phyloP scores from a whole-genome alignment of 2,113 vertebrate genomes.

The Actenoides lindsayi region DNA sequence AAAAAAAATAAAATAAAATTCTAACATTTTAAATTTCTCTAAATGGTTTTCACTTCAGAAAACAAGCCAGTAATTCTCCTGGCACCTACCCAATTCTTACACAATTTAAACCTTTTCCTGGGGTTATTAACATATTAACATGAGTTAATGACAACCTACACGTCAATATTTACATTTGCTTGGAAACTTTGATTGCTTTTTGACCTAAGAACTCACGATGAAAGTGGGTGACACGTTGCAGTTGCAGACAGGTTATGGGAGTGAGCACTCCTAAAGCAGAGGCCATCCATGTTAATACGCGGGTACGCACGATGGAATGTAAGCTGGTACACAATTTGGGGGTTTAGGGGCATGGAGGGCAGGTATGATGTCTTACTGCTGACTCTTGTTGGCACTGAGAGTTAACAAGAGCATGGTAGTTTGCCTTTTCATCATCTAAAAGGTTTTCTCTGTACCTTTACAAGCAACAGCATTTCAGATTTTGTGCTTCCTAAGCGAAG shows the following conservation, averaged over 20 bases:
- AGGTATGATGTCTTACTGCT: background rate
- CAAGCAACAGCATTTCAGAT: background rate
- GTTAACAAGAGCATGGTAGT: background rate
- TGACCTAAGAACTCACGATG: background rate
- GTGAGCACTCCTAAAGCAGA: background rate
- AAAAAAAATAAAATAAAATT: background rate
- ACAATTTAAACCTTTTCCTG: background rate
- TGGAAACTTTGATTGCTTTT: background rate
- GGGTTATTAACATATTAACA: fast-evolving
- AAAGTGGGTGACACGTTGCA: background rate
- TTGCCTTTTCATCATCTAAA: background rate
- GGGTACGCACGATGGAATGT: background rate
- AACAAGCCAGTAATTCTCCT: background rate
- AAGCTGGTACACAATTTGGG: background rate
- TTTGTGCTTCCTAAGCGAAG: background rate
- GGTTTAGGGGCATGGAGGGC: fast-evolving
- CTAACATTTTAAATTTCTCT: background rate
- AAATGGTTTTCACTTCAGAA: background rate
- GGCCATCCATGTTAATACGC: fast-evolving
- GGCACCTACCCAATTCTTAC: background rate
- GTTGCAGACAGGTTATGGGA: background rate
- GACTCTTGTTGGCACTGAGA: background rate
- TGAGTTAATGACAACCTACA: background rate
- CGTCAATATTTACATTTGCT: background rate
- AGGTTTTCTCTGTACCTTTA: background rate